Base-by-base conservation (phyloP, 2,113 vertebrate genomes). In the Calidris pygmaea region DNA sequence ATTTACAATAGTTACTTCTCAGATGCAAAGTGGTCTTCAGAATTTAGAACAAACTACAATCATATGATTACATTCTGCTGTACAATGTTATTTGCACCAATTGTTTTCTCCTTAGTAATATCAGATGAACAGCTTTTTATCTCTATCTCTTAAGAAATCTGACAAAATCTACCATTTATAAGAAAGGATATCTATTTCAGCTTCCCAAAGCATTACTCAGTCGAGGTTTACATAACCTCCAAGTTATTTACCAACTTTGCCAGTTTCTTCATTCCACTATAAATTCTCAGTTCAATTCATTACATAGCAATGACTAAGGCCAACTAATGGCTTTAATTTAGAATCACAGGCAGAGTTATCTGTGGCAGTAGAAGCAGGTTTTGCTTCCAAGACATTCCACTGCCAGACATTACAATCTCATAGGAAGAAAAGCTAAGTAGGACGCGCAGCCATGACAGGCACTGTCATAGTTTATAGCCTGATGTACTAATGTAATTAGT, bases 371-470 rank as follows among this genome's bases (percentile, higher is more conserved):
- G 48, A 65, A 88, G 71, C 48, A 90, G 30, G n/a, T 68, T 90
- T 74, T 94, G 60, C 56, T 93, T 94, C 92, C 90, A 89, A 87
- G 70, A 48, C 47, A 22, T 48, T 60, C 62, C 71, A 22, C 21
- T 48, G 92, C 66, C 90, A 96, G 56, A 82, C 18, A 45, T 71
- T 74, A 89, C 87, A 68, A 76, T 35, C 74, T 74, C 74, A 52
- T 3, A 62, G 71, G 70, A 82, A 87, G 82, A 77, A 79, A 90
- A 76, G 66, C 71, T 90, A 94, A 95, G 92, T 56, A 90, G 82
- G 94, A 82, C 6, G 1, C 2, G 3, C 17, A 73, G 62, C 58
- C 71, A 15, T 9, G 24, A 35, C 71, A 60, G 52, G 52, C 35
- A 43, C 60, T 26, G 34, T 39, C 66, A 35, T 16, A 68, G 43